These are phyloP conservation scores for Plecturocebus donacophilus DNA, from an alignment of 2,113 vertebrate genomes.

Conservation along the genomic window DNA sequence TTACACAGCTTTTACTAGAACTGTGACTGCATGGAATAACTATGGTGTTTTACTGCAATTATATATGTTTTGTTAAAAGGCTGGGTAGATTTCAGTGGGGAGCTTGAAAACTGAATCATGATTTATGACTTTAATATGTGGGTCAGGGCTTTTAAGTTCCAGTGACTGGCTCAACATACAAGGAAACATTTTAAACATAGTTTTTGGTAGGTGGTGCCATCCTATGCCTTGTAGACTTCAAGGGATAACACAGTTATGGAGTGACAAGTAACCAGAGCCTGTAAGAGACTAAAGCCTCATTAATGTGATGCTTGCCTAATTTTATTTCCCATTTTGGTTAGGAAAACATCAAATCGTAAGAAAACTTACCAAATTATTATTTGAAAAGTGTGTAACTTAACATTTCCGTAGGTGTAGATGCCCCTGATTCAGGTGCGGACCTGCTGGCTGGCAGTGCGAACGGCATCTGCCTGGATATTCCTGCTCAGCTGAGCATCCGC, in stretches of 20 bases:
- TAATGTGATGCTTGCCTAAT: neutral
- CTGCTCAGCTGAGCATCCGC: constrained; percentile 87
- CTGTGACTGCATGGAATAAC: too few species aligned
- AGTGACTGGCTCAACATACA: neutral
- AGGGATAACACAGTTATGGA: neutral
- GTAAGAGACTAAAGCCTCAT: neutral
- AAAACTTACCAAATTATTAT: neutral
- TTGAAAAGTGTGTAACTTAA: neutral
- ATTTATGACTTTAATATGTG: neutral
- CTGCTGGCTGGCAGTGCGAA: neutral
- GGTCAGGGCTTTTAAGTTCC: neutral
- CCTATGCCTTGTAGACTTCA: neutral
- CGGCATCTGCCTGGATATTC: constrained; percentile 87
- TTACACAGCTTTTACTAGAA: neutral
- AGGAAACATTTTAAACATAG: neutral
- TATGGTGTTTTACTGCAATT: neutral
- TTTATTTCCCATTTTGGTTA: neutral
- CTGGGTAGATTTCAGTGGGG: neutral
- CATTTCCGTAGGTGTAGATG: constrained; percentile 59
- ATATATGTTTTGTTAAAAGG: neutral
- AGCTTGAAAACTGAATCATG: neutral
- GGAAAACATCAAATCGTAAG: neutral
- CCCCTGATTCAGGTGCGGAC: neutral
- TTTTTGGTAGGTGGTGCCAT: neutral
- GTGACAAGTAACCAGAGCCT: neutral